A percentile compares a stretch with the other conserved stretches of the same genome.
These are phyloP conservation scores for Halictus ligatus DNA, from an alignment of 2,888 invertebrate species.

Conservation along the genomic window DNA sequence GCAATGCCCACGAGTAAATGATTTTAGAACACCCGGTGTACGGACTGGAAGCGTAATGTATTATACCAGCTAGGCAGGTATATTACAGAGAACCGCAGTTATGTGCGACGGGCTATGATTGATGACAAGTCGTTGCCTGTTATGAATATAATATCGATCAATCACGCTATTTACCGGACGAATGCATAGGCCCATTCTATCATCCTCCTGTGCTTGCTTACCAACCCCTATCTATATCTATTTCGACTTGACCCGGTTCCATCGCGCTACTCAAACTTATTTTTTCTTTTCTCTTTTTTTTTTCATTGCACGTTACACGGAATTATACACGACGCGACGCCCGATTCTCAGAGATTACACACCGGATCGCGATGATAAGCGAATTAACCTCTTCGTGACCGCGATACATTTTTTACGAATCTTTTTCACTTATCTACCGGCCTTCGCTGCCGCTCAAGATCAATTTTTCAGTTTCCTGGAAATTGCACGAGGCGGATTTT, in stretches of 20 bases:
- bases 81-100: conserved; percentile 76
- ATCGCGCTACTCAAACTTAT: conserved; percentile 65
- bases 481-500: background rate
- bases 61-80: conserved; percentile 77
- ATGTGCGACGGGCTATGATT: conserved; percentile 76
- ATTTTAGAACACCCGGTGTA: conserved; percentile 76
- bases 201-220: conserved; percentile 75
- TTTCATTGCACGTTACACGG: conserved; percentile 66
- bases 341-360: background rate
- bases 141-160: conserved; percentile 84
- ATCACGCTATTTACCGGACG: conserved; percentile 83
- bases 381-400: background rate
- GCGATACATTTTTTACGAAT: background rate
- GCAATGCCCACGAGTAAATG: conserved; percentile 49
- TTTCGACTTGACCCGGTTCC: conserved; percentile 70
- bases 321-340: conserved; percentile 37
- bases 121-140: conserved; percentile 83
- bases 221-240: conserved; percentile 71
- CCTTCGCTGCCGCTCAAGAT: background rate
- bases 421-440: background rate
- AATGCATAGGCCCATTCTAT: conserved; percentile 82
- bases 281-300: conserved; percentile 49
- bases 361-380: background rate
- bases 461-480: background rate
- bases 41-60: conserved; percentile 77